Base-by-base conservation (phyloP, 2,797 vertebrate genomes). In the Rhinella marina region DNA sequence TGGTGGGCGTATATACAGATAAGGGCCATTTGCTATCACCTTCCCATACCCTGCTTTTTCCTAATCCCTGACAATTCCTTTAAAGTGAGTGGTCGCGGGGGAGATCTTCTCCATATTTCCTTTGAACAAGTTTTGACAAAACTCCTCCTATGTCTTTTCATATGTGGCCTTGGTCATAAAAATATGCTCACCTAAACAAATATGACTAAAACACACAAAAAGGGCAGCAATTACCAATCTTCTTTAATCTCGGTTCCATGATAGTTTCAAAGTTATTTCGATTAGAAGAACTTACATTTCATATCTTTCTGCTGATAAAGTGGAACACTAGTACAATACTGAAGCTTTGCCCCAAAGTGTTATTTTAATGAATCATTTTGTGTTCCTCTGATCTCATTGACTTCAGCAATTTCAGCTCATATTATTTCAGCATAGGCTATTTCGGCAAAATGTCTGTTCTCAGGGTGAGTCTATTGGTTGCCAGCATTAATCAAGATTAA, bases 341-440 rank as follows among this genome's bases (percentile, higher is more conserved):
- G 68, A 52, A 25, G n/a, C 68, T 87, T 50, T 87, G 86, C 86
- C 86, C 79, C 86, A 87, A 87, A 87, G 86, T 87, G 70, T 82
- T 87, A 82, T 87, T 87, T 76, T 87, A 87, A 87, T 87, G 86
- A 87, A 75, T 87, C 56, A 62, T 73, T 76, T 75, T 87, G 86
- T 82, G 79, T 56, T 87, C 57, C 68, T 87, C 62, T 73, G 56
- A 87, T 82, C 79, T 76, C 68, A 73, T 76, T 61, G 78, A 87
- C 79, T 82, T 81, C 56, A 87, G 56, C 86, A 82, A 75, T 87
- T 73, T 87, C 86, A 59, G 29, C 79, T 81, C 21, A 7, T 80
- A 86, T 76, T 75, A 75, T 87, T 82, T 73, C 70, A 81, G 66
- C 54, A 62, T 23, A 86, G 61, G 52, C 84, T 29, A 86, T 86